phyloP scores from a whole-genome alignment of 2,888 invertebrate species.

The Sycophila texana region DNA sequence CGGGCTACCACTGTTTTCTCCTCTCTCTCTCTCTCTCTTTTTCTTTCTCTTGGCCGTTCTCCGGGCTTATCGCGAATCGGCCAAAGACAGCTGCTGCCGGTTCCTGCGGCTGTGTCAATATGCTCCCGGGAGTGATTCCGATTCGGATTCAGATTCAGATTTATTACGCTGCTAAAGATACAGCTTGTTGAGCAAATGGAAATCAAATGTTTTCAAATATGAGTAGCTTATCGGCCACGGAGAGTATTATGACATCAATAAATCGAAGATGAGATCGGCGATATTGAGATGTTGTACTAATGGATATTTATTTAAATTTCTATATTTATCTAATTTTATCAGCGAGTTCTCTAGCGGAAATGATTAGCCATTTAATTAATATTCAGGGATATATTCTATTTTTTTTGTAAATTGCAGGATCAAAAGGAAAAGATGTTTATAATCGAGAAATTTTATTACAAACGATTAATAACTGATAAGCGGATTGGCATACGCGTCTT shows the following conservation, averaged over 20 bases:
- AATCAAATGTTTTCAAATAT: conserved; percentile 3
- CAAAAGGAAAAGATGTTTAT: too few species aligned
- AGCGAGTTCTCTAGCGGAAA: too few species aligned
- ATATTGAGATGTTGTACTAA: too few species aligned
- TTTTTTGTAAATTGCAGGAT: too few species aligned
- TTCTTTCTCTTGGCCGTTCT: not conserved
- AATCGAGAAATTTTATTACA: too few species aligned
- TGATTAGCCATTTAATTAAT: too few species aligned
- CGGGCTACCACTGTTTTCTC: conserved; percentile 47
- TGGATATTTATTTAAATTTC: too few species aligned
- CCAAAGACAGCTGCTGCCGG: conserved; percentile 33
- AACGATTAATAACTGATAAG: too few species aligned
- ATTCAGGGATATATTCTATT: too few species aligned
- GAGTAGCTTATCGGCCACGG: not conserved
- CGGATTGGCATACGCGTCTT: too few species aligned
- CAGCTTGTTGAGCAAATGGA: not conserved
- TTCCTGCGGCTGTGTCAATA: conserved; percentile 29
- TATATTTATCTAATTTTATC: too few species aligned
- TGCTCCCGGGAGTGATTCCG: conserved; percentile 4
- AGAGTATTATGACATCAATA: not conserved
- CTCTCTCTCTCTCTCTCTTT: not conserved
- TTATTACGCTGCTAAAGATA: conserved; percentile 36
- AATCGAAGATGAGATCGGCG: not conserved
- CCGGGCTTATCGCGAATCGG: conserved; percentile 42
- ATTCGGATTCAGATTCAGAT: conserved; percentile 41